Evolutionary conservation across 2,113 vertebrate species (phyloP).

Genomic region (Cacatua alba): DNA sequence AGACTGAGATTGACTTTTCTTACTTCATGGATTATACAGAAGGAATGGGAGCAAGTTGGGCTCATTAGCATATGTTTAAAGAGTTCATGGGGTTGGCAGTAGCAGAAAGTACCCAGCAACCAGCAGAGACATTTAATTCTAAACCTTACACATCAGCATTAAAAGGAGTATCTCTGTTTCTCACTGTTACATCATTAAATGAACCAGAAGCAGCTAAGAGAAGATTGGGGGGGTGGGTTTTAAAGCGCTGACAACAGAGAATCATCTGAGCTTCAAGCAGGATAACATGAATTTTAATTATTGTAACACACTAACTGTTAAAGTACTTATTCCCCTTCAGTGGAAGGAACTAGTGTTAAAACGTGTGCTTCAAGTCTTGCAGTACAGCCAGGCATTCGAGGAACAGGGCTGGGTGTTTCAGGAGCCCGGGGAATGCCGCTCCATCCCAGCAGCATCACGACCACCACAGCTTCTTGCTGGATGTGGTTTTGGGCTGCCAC

Average conservation of each 20-base stretch:
- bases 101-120: slow-evolving; percentile 49
- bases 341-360: neutral
- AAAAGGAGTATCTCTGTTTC: slow-evolving; percentile 21
- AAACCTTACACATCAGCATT: slow-evolving; percentile 43
- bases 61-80: slow-evolving; percentile 63
- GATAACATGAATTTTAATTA: slow-evolving; percentile 49
- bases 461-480: rapidly evolving
- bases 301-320: neutral
- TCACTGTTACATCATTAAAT: slow-evolving; percentile 40
- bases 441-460: rapidly evolving
- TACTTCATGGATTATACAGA: slow-evolving; percentile 59
- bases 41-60: neutral
- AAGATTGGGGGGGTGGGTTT: neutral
- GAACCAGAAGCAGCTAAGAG: slow-evolving; percentile 14
- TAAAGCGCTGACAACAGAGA: slow-evolving; percentile 33
- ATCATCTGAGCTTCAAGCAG: neutral
- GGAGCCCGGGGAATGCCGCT: rapidly evolving
- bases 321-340: neutral
- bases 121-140: slow-evolving; percentile 55
- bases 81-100: slow-evolving; percentile 44
- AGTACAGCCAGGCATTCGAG: neutral
- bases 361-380: neutral
- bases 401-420: neutral
- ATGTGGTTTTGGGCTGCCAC: rapidly evolving
- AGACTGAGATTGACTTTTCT: slow-evolving; percentile 56